Percentiles rank a stretch among this genome's conserved stretches.
Conservation (phyloP, 2,113 vertebrate genomes). For the Spheniscus mendiculus region DNA sequence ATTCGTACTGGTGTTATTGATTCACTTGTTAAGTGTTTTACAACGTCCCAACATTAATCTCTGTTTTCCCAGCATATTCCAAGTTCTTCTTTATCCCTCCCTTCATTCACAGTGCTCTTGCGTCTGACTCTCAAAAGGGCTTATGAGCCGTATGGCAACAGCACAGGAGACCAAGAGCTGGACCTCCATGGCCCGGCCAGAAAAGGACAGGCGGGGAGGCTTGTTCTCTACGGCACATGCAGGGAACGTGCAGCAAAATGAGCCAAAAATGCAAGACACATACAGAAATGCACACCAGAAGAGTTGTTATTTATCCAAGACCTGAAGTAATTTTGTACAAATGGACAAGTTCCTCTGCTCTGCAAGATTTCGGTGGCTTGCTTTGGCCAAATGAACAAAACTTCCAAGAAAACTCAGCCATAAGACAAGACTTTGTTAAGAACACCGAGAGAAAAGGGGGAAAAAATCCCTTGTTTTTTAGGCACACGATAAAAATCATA, state of each 20-base stretch:
- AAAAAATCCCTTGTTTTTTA: rapidly evolving
- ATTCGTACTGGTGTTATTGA: not conserved
- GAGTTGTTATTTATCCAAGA: not conserved
- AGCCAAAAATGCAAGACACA: not conserved
- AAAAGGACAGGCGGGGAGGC: not conserved
- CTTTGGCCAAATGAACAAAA: not conserved
- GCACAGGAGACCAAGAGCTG: not conserved
- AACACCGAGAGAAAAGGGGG: rapidly evolving
- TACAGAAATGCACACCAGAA: not conserved
- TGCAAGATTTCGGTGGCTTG: not conserved
- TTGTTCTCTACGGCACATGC: not conserved
- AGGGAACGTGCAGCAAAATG: not conserved
- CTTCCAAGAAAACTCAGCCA: not conserved
- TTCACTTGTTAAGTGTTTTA: not conserved
- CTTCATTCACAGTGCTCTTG: not conserved
- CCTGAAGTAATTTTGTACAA: not conserved
- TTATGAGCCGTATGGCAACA: not conserved
- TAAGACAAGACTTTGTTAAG: not conserved
- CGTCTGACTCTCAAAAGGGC: not conserved
- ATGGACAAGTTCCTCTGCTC: not conserved
- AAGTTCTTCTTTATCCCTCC: not conserved
- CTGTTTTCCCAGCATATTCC: not conserved
- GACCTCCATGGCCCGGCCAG: rapidly evolving
- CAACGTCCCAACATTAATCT: not conserved
- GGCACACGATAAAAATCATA: not conserved